Base-by-base conservation (phyloP, 2,113 vertebrate genomes). In the Clupea harengus region DNA sequence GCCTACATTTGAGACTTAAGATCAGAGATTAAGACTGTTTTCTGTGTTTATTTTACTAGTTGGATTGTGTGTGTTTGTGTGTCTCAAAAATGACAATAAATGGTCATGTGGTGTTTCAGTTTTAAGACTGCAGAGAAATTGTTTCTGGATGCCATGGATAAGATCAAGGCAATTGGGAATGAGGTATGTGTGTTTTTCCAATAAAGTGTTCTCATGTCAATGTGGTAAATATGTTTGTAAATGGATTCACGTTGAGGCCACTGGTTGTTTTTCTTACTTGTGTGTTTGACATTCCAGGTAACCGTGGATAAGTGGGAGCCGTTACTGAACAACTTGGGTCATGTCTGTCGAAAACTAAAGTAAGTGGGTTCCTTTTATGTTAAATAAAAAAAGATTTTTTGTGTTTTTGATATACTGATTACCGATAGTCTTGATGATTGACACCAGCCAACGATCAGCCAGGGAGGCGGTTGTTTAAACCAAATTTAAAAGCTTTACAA, bases 241-340 rank as follows among this genome's bases (percentile, higher is more conserved):
- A 72, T 25, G 10, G 10, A 32, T 2, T 28, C 2, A 78, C 39
- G n/a, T 39, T 15, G 0, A 39, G n/a, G 8, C 2, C 9, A 32
- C 6, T 32, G 10, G 1, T 2, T 72, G 10, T 32, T 72, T 28
- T 72, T 28, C 25, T 28, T 7, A 72, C 11, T 72, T 0, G 15
- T 78, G 32, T 78, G 28, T 39, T 78, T 86, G 85, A n/a, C 45
- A 81, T 4, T 87, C 45, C 89, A 99, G 98, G 97, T 99, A 32
- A 99, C 98, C 6, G 98, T 99, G 89, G 98, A 99, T 93, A 99
- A 99, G 89, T 99, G 98, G 98, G 98, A 99, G 88, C 98, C 98
- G 88, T 92, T 99, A 86, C 87, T 99, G 90, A 99, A 99, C 93
- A 99, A 99, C 91, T 91, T 99, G 72, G 98, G 98, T 57, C 98